phyloP scores from a whole-genome alignment of 2,113 vertebrate species.

The Parotia lawesii region DNA sequence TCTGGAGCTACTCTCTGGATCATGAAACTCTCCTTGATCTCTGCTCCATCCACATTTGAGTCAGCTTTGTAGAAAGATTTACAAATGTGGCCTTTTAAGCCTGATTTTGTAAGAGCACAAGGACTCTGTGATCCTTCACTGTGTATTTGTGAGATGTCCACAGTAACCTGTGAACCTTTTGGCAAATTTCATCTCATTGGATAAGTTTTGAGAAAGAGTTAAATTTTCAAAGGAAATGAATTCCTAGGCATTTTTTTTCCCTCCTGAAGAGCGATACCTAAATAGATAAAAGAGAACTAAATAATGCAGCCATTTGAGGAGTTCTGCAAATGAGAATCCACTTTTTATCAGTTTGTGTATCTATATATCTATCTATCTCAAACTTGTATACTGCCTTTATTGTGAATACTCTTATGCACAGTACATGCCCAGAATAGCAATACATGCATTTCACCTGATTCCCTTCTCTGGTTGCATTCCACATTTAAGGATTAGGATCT shows the following conservation, averaged over 20 bases:
- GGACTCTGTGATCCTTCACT: neutral
- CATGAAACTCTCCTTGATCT: neutral
- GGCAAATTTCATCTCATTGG: neutral
- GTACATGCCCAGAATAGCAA: neutral
- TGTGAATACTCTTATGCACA: neutral
- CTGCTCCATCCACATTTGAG: neutral
- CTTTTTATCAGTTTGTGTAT: slow-evolving; percentile 32
- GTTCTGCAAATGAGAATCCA: neutral
- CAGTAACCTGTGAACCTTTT: neutral
- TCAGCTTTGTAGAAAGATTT: neutral
- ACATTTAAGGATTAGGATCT: slow-evolving; percentile 23
- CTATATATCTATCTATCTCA: slow-evolving; percentile 8
- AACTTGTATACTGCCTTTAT: neutral
- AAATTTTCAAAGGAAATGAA: neutral
- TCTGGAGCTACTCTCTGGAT: neutral
- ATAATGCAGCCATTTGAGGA: neutral
- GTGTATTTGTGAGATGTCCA: neutral
- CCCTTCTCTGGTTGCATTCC: neutral
- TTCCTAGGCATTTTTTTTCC: neutral
- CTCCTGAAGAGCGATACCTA: neutral
- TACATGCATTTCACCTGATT: neutral
- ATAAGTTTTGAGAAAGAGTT: neutral
- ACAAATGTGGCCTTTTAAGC: neutral
- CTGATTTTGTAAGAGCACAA: neutral
- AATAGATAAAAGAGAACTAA: neutral